A percentile compares a stretch with the other conserved stretches of the same genome.
These are phyloP conservation scores for Poecilus cupreus DNA, from an alignment of 2,888 invertebrate species.

Conservation along the genomic window DNA sequence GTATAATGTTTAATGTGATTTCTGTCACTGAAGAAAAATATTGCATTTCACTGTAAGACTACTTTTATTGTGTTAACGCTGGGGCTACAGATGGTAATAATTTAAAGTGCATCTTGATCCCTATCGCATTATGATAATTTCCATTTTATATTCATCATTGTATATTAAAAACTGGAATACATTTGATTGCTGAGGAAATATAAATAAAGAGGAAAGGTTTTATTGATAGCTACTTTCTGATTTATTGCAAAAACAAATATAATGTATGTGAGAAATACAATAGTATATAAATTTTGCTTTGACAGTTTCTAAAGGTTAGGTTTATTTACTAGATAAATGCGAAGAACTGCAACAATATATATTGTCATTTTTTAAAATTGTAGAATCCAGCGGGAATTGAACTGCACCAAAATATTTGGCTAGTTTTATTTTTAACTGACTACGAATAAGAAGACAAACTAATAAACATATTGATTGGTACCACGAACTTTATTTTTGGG, in stretches of 20 bases:
- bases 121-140: not conserved
- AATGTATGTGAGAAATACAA: not conserved
- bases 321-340: too few species aligned
- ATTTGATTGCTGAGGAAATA: not conserved
- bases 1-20: slow-evolving; percentile 32
- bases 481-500: too few species aligned
- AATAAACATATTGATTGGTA: too few species aligned
- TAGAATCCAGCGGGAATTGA: too few species aligned
- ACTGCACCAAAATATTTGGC: too few species aligned
- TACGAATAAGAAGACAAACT: too few species aligned
- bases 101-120: not conserved
- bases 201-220: not conserved
- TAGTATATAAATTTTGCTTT: not conserved
- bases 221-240: not conserved
- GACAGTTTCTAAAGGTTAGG: not conserved
- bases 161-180: not conserved
- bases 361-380: too few species aligned
- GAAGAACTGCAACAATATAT: too few species aligned
- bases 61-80: not conserved
- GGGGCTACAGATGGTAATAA: not conserved
- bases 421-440: too few species aligned
- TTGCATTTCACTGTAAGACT: not conserved
- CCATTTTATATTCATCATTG: slow-evolving; percentile 9
- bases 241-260: not conserved
- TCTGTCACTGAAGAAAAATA: slow-evolving; percentile 19